Evolutionary conservation across 2,113 vertebrate genomes (phyloP).

Genomic region (Labeo rohita): DNA sequence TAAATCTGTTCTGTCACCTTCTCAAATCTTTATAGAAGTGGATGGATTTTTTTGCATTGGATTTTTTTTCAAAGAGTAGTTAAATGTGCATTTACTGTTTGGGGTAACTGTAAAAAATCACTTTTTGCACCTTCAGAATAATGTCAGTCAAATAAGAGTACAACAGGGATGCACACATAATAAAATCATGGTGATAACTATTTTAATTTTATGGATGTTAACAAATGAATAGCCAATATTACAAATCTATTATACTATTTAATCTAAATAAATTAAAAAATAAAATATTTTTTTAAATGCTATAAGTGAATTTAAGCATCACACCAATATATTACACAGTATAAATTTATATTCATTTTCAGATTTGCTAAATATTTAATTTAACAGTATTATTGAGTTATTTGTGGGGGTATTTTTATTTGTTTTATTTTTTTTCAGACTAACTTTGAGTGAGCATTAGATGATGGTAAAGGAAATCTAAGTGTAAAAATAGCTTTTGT

Average conservation of each 20-base stretch:
- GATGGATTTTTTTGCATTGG: neutral
- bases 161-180: neutral
- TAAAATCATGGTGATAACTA: neutral
- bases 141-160: neutral
- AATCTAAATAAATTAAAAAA: neutral
- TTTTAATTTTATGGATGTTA: neutral
- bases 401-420: too few relatives aligned
- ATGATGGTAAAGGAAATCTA: neutral
- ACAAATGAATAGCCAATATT: neutral
- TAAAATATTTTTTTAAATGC: neutral
- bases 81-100: neutral
- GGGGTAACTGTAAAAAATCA: slow-evolving; percentile 10
- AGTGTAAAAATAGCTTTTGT: neutral
- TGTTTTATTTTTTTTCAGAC: neutral
- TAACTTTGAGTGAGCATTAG: neutral
- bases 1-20: slow-evolving; percentile 20
- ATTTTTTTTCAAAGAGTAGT: neutral
- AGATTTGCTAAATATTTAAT: neutral
- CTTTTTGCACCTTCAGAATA: neutral
- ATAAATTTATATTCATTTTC: neutral
- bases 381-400: neutral
- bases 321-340: neutral
- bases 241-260: neutral
- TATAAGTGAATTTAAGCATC: neutral
- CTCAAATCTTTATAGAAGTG: slow-evolving; percentile 19